Evolutionary conservation across 2,113 vertebrate genomes (phyloP).

Genomic region (Melozone crissalis): DNA sequence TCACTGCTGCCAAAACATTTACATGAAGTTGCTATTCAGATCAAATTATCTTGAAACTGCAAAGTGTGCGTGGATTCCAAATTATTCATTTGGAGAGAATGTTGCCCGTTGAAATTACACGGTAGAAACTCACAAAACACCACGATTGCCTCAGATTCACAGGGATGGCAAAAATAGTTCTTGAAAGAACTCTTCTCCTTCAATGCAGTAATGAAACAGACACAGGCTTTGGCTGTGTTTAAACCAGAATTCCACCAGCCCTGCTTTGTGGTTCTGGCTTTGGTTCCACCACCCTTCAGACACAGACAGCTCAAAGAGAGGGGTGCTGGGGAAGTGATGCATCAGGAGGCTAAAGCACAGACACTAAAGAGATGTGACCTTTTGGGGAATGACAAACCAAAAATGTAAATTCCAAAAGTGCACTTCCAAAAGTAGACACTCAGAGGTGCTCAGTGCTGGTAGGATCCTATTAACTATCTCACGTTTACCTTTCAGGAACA

Average conservation of each 20-base stretch:
- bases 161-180: background rate
- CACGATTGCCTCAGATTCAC: background rate
- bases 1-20: slow-evolving; percentile 64
- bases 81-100: slow-evolving; percentile 17
- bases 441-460: background rate
- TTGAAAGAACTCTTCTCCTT: background rate
- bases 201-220: background rate
- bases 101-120: slow-evolving; percentile 22
- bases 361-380: background rate
- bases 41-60: slow-evolving; percentile 50
- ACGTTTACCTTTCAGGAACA: background rate
- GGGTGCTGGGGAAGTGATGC: background rate
- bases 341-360: background rate
- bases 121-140: background rate
- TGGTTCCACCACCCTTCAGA: background rate
- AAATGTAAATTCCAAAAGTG: background rate
- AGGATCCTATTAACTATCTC: background rate
- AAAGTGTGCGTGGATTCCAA: slow-evolving; percentile 16
- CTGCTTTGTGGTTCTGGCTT: background rate
- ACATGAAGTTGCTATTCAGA: slow-evolving; percentile 47
- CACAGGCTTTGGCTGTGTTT: background rate
- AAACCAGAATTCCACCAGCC: background rate
- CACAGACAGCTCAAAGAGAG: background rate
- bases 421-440: too few relatives aligned
- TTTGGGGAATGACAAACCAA: background rate